Evolutionary conservation across 2,113 vertebrate species (phyloP).

Genomic region (Emberiza fucata): DNA sequence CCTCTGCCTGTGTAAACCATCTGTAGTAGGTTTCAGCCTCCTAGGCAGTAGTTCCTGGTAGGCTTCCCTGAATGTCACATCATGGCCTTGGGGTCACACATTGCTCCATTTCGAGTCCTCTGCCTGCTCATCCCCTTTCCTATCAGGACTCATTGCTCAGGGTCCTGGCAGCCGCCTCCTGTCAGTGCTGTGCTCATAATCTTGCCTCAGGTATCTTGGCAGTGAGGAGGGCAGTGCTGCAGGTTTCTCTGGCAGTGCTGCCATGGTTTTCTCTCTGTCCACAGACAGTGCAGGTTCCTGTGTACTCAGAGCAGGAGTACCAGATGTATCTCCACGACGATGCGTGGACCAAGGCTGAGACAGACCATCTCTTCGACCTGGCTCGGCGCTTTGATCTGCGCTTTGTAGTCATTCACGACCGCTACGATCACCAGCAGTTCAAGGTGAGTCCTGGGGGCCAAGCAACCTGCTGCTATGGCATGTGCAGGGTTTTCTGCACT

Average conservation of each 20-base stretch:
- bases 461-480: not conserved
- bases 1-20: not conserved
- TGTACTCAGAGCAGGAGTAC: slow-evolving; percentile 98
- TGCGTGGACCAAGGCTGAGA: slow-evolving; percentile 97
- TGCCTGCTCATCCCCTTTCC: not conserved
- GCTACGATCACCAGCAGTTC: slow-evolving; percentile 97
- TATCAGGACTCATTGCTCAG: not conserved
- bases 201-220: not conserved
- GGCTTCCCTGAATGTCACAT: not conserved
- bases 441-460: slow-evolving; percentile 78
- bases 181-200: not conserved
- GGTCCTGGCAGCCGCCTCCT: not conserved
- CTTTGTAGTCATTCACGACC: slow-evolving; percentile 94
- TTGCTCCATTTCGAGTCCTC: not conserved
- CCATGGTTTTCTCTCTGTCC: not conserved
- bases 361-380: slow-evolving; percentile 96
- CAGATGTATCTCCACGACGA: slow-evolving; percentile 96
- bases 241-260: not conserved
- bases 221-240: not conserved
- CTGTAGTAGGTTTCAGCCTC: not conserved
- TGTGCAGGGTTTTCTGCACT: not conserved
- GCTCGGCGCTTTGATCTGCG: slow-evolving; percentile 95
- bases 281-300: slow-evolving; percentile 92
- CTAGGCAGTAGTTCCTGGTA: not conserved
- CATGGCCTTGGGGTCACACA: not conserved